A percentile compares a stretch with the other conserved stretches of the same genome.
Evolutionary conservation across 2,888 invertebrate genomes (phyloP).

Genomic region (Falcaria lacertinaria): DNA sequence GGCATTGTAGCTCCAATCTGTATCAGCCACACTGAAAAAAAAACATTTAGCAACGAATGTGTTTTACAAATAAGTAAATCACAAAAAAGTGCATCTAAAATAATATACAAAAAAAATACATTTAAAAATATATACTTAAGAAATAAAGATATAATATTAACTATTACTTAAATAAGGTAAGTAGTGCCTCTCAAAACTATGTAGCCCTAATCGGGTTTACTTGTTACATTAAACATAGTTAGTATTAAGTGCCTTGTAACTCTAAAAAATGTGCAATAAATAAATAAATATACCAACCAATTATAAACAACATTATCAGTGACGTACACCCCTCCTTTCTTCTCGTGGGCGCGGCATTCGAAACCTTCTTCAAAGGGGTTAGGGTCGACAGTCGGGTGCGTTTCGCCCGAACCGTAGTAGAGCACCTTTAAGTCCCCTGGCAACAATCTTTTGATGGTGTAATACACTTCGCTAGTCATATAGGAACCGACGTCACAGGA

Average conservation of each 20-base stretch:
- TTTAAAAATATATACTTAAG: too few species aligned
- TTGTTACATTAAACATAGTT: too few species aligned
- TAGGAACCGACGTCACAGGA: conserved; percentile 86
- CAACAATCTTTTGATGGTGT: conserved; percentile 89
- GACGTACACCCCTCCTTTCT: conserved; percentile 90
- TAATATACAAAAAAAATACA: too few species aligned
- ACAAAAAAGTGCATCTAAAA: too few species aligned
- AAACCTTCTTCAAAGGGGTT: conserved; percentile 88
- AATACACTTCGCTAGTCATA: conserved; percentile 86
- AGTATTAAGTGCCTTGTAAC: too few species aligned
- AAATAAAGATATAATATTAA: too few species aligned
- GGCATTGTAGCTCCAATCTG: conserved; percentile 83
- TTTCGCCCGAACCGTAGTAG: conserved; percentile 77
- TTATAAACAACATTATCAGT: conserved; percentile 91
- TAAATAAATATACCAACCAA: conserved; percentile 50
- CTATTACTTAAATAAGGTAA: too few species aligned
- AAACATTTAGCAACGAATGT: conserved; percentile 1
- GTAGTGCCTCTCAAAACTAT: too few species aligned
- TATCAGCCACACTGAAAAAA: conserved; percentile 80
- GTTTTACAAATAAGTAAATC: too few species aligned
- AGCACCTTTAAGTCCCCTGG: conserved; percentile 91
- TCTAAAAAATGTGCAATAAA: too few species aligned
- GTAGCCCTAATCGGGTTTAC: too few species aligned
- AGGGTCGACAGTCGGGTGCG: conserved; percentile 67
- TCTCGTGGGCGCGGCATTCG: conserved; percentile 78